Percentiles rank a stretch among this genome's conserved stretches.
These are phyloP conservation scores for Actinia tenebrosa DNA, from an alignment of 64 coral and sea anemone species.

Conservation along the genomic window DNA sequence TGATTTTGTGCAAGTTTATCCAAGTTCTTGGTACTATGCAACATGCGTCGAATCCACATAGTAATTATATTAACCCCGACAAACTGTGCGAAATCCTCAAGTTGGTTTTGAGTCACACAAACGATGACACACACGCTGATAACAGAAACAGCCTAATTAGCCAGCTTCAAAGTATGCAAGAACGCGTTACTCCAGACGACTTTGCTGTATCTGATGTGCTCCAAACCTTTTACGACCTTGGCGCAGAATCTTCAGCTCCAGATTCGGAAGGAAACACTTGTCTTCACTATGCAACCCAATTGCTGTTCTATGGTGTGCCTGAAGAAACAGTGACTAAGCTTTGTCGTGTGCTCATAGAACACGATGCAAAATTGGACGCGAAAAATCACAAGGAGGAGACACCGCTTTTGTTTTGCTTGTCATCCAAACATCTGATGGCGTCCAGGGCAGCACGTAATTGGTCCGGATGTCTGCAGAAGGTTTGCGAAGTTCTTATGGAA, in stretches of 20 bases:
- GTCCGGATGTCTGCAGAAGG: neutral
- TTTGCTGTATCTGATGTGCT: neutral
- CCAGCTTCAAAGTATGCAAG: slow-evolving; percentile 1
- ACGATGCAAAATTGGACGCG: neutral
- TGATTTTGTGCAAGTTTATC: neutral
- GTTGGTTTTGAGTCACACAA: neutral
- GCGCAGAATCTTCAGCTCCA: neutral
- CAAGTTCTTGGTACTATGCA: neutral
- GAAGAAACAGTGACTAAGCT: neutral
- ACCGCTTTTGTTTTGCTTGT: neutral
- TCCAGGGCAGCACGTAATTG: neutral
- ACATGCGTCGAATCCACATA: neutral
- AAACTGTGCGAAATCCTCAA: neutral
- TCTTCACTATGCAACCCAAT: neutral
- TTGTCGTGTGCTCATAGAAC: neutral
- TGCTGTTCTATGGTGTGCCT: neutral
- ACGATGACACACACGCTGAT: neutral
- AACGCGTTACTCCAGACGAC: neutral
- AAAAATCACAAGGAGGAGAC: neutral
- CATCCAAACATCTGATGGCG: neutral
- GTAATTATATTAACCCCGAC: neutral
- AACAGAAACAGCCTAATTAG: neutral
- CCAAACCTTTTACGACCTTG: neutral
- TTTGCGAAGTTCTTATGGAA: neutral
- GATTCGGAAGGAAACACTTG: neutral